Base-by-base conservation (phyloP, 2,888 invertebrate genomes). In the Elysia crispata region DNA sequence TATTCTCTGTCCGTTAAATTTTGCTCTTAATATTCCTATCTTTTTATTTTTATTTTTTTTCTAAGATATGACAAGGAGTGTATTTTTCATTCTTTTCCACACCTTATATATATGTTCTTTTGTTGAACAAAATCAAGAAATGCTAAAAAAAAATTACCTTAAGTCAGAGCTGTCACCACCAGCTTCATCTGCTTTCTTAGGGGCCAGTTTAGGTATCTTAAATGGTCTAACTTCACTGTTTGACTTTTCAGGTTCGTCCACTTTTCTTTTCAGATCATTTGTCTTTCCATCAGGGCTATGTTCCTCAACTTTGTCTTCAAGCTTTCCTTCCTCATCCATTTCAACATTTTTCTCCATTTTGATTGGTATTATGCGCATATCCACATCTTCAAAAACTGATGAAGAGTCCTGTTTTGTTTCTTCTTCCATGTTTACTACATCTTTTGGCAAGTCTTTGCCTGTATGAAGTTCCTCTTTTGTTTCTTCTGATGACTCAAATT, bases 151-250 rank as follows among this genome's bases (percentile, higher is more conserved):
- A 30, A 30, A 54, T n/a, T 80, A 80, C 80, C 80, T 80, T 1
- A 80, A 67, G 49, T 78, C 78, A 28, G 72, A 62, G 62, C 50
- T 57, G 28, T 31, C 60, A 62, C 25, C 1, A 72, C 62, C 62
- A 66, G 74, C 41, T 25, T 62, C 80, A 74, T 41, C 41, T 41
- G 54, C 23, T 72, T 77, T 79, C 81, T 77, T 81, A 54, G 41
- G 69, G 75, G 57, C 76, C 72, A 64, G 78, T 64, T 72, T 80
- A 54, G 64, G 69, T 64, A 75, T 78, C 41, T 78, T 78, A 64
- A 73, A 78, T 13, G 62, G 78, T 6, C 78, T 60, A 1, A 78
- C 15, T 28, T 73, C 78, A 28, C 28, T 60, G 25, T 76, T 77
- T 0, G 54, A 6, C 30, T 77, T 54, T 25, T 74, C 77, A 18